These are phyloP conservation scores for Rhagonycha fulva DNA, from an alignment of 2,888 invertebrate species.

Conservation along the genomic window DNA sequence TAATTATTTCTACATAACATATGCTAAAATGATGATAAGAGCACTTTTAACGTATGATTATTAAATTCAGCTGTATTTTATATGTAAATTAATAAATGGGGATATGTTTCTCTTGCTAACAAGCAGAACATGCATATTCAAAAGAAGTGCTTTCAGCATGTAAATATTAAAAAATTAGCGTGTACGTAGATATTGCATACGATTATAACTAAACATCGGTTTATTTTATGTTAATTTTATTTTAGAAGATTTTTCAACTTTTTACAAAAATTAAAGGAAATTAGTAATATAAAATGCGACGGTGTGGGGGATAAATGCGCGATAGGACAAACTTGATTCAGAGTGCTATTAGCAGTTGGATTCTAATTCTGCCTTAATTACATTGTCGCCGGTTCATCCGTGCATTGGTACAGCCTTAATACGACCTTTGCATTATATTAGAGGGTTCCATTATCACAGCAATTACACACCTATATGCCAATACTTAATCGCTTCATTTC, in stretches of 20 bases:
- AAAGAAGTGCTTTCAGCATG: constrained; percentile 26
- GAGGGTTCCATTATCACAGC: constrained; percentile 48
- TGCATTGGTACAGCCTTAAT: constrained; percentile 41
- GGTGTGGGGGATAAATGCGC: constrained; percentile 25
- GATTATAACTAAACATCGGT: constrained; percentile 15
- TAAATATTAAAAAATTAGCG: constrained; percentile 24
- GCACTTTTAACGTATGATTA: neutral
- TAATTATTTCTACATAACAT: neutral
- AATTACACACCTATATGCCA: constrained; percentile 50
- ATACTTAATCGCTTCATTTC: constrained; percentile 43
- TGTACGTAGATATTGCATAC: constrained; percentile 6
- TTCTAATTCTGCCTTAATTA: constrained; percentile 54
- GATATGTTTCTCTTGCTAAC: constrained; percentile 32
- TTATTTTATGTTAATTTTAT: constrained; percentile 9
- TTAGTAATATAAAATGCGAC: constrained; percentile 4
- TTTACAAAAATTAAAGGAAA: neutral
- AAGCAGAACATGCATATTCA: constrained; percentile 35
- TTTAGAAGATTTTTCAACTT: neutral
- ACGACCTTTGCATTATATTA: constrained; percentile 54
- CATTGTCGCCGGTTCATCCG: constrained; percentile 50
- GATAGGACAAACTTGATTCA: constrained; percentile 29
- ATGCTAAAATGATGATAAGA: neutral
- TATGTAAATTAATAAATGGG: constrained; percentile 34
- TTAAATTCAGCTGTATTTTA: constrained; percentile 15
- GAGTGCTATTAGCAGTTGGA: constrained; percentile 41